Evolutionary conservation across 2,888 invertebrate genomes (phyloP).

Genomic region (Aphidius colemani): DNA sequence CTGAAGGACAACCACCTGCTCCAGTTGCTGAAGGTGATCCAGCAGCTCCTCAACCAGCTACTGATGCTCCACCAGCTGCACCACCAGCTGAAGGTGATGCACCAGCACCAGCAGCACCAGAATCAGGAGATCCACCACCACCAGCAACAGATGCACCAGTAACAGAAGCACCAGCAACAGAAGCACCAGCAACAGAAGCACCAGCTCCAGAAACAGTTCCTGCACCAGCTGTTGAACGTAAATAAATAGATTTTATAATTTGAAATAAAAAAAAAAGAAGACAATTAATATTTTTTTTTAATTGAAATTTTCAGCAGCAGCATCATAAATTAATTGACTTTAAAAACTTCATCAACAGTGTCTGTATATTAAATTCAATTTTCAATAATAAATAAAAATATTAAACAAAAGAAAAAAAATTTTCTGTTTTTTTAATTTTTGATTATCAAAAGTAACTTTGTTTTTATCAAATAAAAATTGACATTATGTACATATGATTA

Average conservation of each 20-base stretch:
- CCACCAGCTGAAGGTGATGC: constrained; percentile 37
- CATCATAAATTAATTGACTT: constrained; percentile 47
- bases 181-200: constrained; percentile 38
- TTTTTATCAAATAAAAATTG: too few relatives aligned
- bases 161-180: constrained; percentile 37
- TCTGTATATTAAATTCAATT: constrained; percentile 15
- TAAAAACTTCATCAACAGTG: constrained; percentile 15
- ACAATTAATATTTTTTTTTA: background rate
- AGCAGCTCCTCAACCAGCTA: constrained; percentile 31
- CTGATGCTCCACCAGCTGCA: constrained; percentile 49
- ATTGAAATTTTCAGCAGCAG: constrained; percentile 45
- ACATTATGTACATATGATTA: too few relatives aligned
- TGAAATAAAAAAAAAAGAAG: background rate
- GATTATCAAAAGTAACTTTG: too few relatives aligned
- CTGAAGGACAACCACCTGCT: constrained; percentile 26
- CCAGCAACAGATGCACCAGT: constrained; percentile 56
- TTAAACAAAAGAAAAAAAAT: too few relatives aligned
- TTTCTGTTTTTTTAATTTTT: too few relatives aligned
- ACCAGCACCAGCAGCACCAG: constrained; percentile 44
- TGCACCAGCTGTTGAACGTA: constrained; percentile 41
- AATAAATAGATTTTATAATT: constrained; percentile 18
- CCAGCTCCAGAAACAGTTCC: constrained; percentile 40
- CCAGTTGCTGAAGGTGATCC: constrained; percentile 33
- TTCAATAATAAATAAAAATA: constrained; percentile 13
- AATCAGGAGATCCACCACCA: constrained; percentile 24